These are phyloP conservation scores for Pangasianodon gigas DNA, from an alignment of 2,113 vertebrate genomes.

Conservation along the genomic window DNA sequence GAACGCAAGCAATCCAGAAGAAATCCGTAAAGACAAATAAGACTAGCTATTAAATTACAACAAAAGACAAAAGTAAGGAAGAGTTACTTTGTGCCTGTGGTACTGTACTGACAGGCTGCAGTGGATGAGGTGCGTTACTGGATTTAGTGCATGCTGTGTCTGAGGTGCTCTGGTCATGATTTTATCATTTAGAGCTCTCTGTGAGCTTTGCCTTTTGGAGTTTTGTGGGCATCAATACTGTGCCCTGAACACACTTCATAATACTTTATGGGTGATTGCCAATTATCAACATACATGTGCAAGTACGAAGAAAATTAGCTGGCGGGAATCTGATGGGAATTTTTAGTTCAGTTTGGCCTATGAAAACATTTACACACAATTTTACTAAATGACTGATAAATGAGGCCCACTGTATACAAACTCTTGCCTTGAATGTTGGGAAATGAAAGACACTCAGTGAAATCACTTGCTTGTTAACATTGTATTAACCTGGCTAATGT, in stretches of 20 bases:
- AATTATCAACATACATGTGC: not conserved
- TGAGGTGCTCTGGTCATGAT: not conserved
- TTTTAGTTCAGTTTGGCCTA: not conserved
- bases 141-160: not conserved
- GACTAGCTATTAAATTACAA: not conserved
- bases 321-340: not conserved
- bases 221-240: not conserved
- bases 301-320: not conserved
- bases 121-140: not conserved
- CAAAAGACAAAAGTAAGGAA: not conserved
- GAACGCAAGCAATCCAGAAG: not conserved
- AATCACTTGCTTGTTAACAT: slow-evolving; percentile 5
- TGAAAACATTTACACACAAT: not conserved
- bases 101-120: not conserved
- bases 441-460: not conserved
- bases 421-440: not conserved
- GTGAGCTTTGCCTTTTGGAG: not conserved
- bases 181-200: not conserved
- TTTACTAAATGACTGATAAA: slow-evolving; percentile 4
- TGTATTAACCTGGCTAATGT: slow-evolving; percentile 30
- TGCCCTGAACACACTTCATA: not conserved
- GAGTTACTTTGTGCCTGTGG: not conserved
- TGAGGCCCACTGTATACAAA: not conserved
- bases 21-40: not conserved
- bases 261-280: not conserved